Evolutionary conservation across 2,888 invertebrate species (phyloP).

Genomic region (Lasioglossum zephyrum): DNA sequence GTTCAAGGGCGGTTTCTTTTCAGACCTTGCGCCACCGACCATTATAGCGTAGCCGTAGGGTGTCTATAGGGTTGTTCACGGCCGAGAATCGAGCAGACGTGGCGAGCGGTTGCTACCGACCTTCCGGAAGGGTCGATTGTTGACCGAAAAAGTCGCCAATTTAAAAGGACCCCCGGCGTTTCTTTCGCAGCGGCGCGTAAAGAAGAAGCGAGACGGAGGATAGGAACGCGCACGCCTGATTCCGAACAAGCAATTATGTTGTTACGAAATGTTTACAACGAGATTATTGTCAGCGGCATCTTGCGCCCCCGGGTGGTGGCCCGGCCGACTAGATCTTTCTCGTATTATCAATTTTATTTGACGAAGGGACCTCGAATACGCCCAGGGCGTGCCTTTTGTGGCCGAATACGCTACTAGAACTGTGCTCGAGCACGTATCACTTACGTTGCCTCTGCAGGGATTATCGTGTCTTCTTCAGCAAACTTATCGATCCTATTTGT

Average conservation of each 20-base stretch:
- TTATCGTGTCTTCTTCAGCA: not conserved
- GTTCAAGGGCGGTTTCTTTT: slow-evolving; percentile 74
- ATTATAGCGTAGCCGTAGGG: slow-evolving; percentile 81
- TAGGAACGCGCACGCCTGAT: slow-evolving; percentile 69
- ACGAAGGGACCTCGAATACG: slow-evolving; percentile 70
- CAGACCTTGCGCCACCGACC: slow-evolving; percentile 74
- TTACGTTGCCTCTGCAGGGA: slow-evolving; percentile 28
- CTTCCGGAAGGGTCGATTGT: slow-evolving; percentile 84
- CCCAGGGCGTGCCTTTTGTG: slow-evolving; percentile 76
- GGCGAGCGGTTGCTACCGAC: slow-evolving; percentile 73
- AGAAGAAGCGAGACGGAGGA: slow-evolving; percentile 49
- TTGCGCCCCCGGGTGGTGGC: slow-evolving; percentile 79
- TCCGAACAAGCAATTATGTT: slow-evolving; percentile 82
- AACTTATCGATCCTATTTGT: not conserved
- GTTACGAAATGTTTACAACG: slow-evolving; percentile 84
- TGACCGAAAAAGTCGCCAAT: slow-evolving; percentile 85
- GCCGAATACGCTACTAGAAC: slow-evolving; percentile 53
- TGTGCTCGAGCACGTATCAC: slow-evolving; percentile 52
- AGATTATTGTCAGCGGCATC: slow-evolving; percentile 84
- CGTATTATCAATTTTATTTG: slow-evolving; percentile 81
- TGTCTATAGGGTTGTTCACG: slow-evolving; percentile 77
- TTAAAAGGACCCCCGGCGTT: slow-evolving; percentile 83
- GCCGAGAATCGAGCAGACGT: slow-evolving; percentile 73
- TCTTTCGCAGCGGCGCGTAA: slow-evolving; percentile 65
- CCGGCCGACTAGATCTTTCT: slow-evolving; percentile 56